Percentiles rank a stretch among this genome's conserved stretches.
phyloP scores from a whole-genome alignment of 1,140 invertebrate species.

The Aphidius gifuensis region DNA sequence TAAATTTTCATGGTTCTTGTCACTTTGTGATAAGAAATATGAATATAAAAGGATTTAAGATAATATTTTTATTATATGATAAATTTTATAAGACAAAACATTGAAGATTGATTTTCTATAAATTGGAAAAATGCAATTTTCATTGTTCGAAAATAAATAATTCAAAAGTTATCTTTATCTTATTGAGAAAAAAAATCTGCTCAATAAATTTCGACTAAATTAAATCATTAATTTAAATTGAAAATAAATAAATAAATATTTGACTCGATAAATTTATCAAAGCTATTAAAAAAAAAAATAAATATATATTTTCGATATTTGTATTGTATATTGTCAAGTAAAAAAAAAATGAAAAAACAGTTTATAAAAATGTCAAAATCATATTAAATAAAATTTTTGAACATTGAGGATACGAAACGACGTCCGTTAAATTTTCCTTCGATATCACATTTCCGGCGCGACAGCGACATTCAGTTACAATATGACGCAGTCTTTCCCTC shows the following conservation, averaged over 20 bases:
- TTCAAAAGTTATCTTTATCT: background rate
- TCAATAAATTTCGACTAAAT: too few species aligned
- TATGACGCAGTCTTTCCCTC: slow-evolving; percentile 12
- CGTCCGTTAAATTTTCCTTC: too few species aligned
- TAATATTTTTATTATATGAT: background rate
- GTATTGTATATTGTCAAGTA: too few species aligned
- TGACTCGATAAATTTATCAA: too few species aligned
- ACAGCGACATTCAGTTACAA: slow-evolving; percentile 19
- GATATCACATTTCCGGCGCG: slow-evolving; percentile 22
- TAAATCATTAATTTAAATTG: too few species aligned
- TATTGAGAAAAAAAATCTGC: too few species aligned
- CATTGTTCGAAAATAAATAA: background rate
- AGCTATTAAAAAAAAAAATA: too few species aligned
- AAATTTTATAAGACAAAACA: background rate
- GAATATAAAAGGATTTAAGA: background rate
- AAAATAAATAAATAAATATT: too few species aligned
- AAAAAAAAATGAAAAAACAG: background rate
- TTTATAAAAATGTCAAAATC: background rate
- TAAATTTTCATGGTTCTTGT: slow-evolving; percentile 1
- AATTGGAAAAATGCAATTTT: background rate
- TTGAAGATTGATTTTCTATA: too few species aligned
- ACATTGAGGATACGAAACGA: too few species aligned
- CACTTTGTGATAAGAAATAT: slow-evolving; percentile 1
- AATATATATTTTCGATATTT: background rate
- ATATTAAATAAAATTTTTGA: background rate